These are phyloP conservation scores for Clamator glandarius DNA, from an alignment of 2,797 vertebrate genomes.

Conservation along the genomic window DNA sequence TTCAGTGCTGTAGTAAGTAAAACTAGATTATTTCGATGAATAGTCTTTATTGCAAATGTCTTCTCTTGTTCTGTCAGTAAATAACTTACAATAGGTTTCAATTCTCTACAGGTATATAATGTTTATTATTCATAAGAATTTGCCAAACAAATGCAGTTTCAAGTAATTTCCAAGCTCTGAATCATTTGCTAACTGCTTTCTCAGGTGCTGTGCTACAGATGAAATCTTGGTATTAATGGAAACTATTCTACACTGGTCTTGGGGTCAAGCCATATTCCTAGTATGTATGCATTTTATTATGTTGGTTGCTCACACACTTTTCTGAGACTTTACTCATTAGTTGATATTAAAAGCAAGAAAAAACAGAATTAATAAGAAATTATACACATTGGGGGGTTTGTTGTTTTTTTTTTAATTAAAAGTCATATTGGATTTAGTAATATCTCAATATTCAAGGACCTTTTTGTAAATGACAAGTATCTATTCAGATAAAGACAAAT, in stretches of 20 bases:
- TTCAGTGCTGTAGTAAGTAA: neutral
- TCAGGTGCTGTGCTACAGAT: neutral
- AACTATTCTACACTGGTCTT: neutral
- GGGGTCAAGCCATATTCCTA: neutral
- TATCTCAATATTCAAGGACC: neutral
- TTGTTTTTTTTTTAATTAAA: neutral
- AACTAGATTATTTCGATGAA: neutral
- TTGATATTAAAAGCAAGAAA: neutral
- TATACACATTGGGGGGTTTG: neutral
- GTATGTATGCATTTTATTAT: neutral
- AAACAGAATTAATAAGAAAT: neutral
- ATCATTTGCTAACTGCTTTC: neutral
- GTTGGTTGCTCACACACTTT: neutral
- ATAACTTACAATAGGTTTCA: neutral
- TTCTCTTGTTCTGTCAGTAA: neutral
- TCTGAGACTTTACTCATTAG: neutral
- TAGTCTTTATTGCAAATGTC: neutral
- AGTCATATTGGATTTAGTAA: neutral
- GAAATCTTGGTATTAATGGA: neutral
- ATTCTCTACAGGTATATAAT: neutral
- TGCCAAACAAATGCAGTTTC: neutral
- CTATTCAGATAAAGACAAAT: neutral
- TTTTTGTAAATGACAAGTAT: neutral
- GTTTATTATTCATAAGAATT: neutral
- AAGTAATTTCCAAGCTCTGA: neutral